Evolutionary conservation across 2,797 vertebrate genomes (phyloP).

Genomic region (Gymnopithys bicolor): DNA sequence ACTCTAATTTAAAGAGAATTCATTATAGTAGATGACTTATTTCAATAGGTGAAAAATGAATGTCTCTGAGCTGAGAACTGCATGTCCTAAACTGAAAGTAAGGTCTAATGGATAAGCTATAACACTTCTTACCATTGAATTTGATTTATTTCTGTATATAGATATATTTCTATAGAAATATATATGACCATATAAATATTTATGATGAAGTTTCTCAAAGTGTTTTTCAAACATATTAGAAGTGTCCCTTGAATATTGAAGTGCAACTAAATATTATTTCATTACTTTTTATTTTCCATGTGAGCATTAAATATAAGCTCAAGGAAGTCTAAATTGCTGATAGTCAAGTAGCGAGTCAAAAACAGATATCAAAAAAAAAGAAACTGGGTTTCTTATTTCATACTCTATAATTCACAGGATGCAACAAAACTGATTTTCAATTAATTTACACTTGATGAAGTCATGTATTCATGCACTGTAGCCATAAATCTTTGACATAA

Average conservation of each 20-base stretch:
- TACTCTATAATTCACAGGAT: neutral
- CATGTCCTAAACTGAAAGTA: neutral
- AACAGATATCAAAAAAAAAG: neutral
- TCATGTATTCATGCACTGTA: neutral
- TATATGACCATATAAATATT: neutral
- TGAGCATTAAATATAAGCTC: neutral
- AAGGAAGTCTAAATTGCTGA: neutral
- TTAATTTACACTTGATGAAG: neutral
- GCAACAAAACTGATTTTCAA: neutral
- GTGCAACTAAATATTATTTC: neutral
- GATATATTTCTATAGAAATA: neutral
- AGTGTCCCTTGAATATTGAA: neutral
- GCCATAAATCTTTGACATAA: neutral
- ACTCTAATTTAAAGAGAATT: conserved; percentile 59
- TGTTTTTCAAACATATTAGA: neutral
- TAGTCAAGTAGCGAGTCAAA: neutral
- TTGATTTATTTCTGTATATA: neutral
- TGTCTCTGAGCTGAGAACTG: neutral
- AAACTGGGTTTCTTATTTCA: neutral
- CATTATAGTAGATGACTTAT: conserved; percentile 35
- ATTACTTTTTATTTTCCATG: neutral
- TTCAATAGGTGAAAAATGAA: conserved; percentile 55
- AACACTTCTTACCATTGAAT: neutral
- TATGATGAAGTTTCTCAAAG: neutral
- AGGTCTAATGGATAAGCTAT: neutral